A percentile compares a stretch with the other conserved stretches of the same genome.
Conservation (phyloP, 2,888 invertebrate species). For the Tribolium freemani region DNA sequence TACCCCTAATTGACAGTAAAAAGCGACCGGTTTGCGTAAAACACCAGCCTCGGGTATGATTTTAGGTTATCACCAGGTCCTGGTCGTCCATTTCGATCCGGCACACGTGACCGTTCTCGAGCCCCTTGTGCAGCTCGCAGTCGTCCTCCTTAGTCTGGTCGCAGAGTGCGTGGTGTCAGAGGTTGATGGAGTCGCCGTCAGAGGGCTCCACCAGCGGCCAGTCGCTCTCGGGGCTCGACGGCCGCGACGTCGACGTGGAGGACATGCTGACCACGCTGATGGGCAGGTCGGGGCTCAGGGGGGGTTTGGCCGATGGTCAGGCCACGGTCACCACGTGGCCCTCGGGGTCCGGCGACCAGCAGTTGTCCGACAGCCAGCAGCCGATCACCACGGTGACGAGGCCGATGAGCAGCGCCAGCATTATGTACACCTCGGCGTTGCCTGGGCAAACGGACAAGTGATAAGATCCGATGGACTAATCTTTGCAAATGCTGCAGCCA, state of each 20-base stretch:
- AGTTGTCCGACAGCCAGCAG: slow-evolving; percentile 84
- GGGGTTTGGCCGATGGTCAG: slow-evolving; percentile 78
- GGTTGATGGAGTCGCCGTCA: slow-evolving; percentile 59
- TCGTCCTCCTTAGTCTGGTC: slow-evolving; percentile 52
- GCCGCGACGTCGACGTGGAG: slow-evolving; percentile 52
- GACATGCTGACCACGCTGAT: slow-evolving; percentile 61
- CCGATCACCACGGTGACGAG: slow-evolving; percentile 81
- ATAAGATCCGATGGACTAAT: too few species aligned
- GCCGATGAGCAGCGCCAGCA: slow-evolving; percentile 79
- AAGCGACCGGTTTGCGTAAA: slow-evolving; percentile 11
- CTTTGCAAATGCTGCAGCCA: too few species aligned
- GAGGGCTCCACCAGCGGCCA: slow-evolving; percentile 66
- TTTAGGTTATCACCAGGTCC: neutral
- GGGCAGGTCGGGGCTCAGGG: slow-evolving; percentile 62
- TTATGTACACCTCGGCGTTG: slow-evolving; percentile 83
- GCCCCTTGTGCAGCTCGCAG: slow-evolving; percentile 52
- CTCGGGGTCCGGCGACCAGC: slow-evolving; percentile 82
- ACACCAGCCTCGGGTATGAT: neutral
- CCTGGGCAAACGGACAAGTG: slow-evolving; percentile 66
- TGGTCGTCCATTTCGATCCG: slow-evolving; percentile 54
- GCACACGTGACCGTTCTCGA: slow-evolving; percentile 58
- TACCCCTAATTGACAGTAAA: slow-evolving; percentile 31
- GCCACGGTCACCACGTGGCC: slow-evolving; percentile 77
- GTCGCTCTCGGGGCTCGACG: slow-evolving; percentile 65
- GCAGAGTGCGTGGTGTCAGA: slow-evolving; percentile 61